Evolutionary conservation across 2,888 invertebrate genomes (phyloP).

Genomic region (Phaedon cochleariae): DNA sequence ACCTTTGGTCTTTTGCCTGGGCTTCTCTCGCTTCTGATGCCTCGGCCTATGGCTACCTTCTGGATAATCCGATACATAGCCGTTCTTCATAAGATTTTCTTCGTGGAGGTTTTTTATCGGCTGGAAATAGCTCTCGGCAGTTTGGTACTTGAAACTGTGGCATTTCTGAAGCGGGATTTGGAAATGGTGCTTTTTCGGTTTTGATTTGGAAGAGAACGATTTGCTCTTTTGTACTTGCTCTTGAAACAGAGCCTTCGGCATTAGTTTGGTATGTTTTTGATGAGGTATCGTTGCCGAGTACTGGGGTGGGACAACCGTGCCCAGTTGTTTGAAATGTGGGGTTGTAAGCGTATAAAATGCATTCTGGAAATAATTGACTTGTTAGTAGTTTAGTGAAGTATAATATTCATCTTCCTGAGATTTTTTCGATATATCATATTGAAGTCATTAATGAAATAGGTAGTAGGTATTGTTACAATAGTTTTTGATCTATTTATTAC

Average conservation of each 20-base stretch:
- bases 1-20: slow-evolving; percentile 58
- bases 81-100: slow-evolving; percentile 61
- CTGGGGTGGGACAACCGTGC: slow-evolving; percentile 61
- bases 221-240: slow-evolving; percentile 60
- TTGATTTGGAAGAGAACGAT: slow-evolving; percentile 59
- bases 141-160: slow-evolving; percentile 68
- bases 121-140: slow-evolving; percentile 69
- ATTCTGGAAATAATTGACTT: slow-evolving; percentile 57
- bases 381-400: slow-evolving; percentile 1
- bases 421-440: slow-evolving; percentile 3
- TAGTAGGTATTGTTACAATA: too few relatives aligned
- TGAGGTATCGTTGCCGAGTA: slow-evolving; percentile 67
- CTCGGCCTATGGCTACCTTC: slow-evolving; percentile 48
- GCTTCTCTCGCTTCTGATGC: slow-evolving; percentile 50
- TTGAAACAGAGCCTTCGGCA: slow-evolving; percentile 59
- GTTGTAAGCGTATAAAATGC: slow-evolving; percentile 63
- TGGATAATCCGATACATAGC: slow-evolving; percentile 58
- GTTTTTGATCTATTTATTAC: too few relatives aligned
- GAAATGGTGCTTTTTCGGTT: slow-evolving; percentile 70
- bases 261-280: slow-evolving; percentile 65
- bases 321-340: slow-evolving; percentile 70
- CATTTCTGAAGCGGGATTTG: slow-evolving; percentile 73
- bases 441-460: too few relatives aligned
- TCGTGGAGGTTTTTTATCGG: slow-evolving; percentile 71
- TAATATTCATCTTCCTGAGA: slow-evolving; percentile 10